Percentiles rank a stretch among this genome's conserved stretches.
Evolutionary conservation across 2,797 vertebrate species (phyloP).

Genomic region (Rhincodon typus): DNA sequence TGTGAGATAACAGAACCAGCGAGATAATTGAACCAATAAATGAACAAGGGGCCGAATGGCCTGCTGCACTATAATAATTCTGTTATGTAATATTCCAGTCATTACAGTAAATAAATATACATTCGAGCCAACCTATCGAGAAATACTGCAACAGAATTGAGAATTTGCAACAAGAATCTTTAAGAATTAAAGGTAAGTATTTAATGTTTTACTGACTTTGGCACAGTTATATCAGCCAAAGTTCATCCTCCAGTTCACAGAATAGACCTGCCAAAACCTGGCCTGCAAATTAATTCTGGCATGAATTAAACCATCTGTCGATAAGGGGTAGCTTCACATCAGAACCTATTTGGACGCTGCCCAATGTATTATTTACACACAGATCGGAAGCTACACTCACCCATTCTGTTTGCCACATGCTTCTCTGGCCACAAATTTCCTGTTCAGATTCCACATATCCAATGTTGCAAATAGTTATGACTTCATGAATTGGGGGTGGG

Average conservation of each 20-base stretch:
- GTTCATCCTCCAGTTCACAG: background rate
- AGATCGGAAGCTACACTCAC: background rate
- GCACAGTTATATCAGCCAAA: background rate
- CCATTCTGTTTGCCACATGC: background rate
- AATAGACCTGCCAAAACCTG: background rate
- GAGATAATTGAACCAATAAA: too few relatives aligned
- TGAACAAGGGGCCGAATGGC: too few relatives aligned
- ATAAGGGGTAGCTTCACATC: background rate
- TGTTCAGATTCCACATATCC: background rate
- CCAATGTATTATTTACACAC: background rate
- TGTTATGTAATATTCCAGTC: background rate
- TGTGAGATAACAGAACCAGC: too few relatives aligned
- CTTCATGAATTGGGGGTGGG: too few relatives aligned
- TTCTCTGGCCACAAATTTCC: background rate
- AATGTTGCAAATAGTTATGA: background rate
- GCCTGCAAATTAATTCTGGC: background rate
- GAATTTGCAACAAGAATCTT: background rate
- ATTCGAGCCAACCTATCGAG: background rate
- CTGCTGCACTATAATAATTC: too few relatives aligned
- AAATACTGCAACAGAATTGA: background rate
- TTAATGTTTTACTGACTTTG: background rate
- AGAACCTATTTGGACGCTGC: background rate
- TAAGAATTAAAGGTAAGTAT: background rate
- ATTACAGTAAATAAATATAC: background rate
- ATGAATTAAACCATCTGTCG: background rate